phyloP scores from a whole-genome alignment of 2,113 vertebrate genomes.

The Podarcis raffonei region DNA sequence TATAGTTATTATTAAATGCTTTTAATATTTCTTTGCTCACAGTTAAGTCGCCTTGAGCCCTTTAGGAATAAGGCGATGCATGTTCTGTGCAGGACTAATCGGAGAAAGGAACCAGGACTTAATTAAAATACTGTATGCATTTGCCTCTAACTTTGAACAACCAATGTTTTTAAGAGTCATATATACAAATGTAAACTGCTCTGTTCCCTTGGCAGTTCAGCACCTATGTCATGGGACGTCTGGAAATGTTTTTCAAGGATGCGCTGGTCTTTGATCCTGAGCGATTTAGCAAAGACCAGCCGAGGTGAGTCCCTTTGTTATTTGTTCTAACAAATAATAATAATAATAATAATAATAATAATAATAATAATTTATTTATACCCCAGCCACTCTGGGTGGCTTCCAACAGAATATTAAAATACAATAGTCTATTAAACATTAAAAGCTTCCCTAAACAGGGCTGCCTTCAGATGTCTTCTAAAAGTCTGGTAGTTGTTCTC shows the following conservation, averaged over 20 bases:
- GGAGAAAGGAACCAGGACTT: not conserved
- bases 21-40: too few species aligned
- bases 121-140: not conserved
- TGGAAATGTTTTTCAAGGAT: conserved; percentile 89
- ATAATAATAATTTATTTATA: too few species aligned
- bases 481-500: too few species aligned
- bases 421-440: too few species aligned
- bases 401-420: too few species aligned
- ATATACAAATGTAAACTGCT: not conserved
- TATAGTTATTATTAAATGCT: too few species aligned
- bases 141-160: not conserved
- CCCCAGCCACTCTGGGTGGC: too few species aligned
- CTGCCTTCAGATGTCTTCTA: too few species aligned
- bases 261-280: conserved; percentile 90
- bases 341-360: too few species aligned
- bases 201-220: conserved; percentile 75
- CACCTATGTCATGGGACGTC: conserved; percentile 79
- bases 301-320: conserved; percentile 80
- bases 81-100: not conserved
- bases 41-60: too few species aligned
- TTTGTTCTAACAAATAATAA: not conserved
- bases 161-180: not conserved
- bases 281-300: conserved; percentile 85
- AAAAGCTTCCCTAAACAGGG: too few species aligned
- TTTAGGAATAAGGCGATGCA: not conserved